Evolutionary conservation across 2,888 invertebrate species (phyloP), one percentile per base, ranked within the genome.

Genomic region (Agrotis clavis): DNA sequence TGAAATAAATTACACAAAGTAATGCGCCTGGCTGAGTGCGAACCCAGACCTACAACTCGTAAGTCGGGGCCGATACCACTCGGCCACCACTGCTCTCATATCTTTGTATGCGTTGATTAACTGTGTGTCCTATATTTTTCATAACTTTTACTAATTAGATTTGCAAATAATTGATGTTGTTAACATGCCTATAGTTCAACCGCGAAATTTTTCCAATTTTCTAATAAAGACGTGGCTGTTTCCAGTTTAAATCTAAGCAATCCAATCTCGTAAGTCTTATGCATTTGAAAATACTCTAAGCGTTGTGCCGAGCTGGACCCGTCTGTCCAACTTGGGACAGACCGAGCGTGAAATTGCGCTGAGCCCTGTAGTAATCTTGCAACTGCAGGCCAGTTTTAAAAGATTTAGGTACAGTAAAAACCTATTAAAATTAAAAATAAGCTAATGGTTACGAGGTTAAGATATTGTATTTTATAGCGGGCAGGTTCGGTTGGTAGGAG

Each of bases 331-430:
- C 35, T 51, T 48, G 30, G 47, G 41, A 16, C 63, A 63, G 51
- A 77, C 50, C 41, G 18, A n/a, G 50, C 77, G 70, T 79, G 82
- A 79, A 79, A 79, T 79, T 81, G 77, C 53, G 4, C 47, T 54
- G 30, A 61, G 51, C 6, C 16, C 9, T 54, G 62, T 13, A 57
- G 18, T 69, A 41, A 68, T 61, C 61, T 48, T 13, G 13, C 3
- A 0, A 14, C 7, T 63, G 18, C 76, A 74, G 47, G 30, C 62
- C 16, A 45, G 16, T 41, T 50, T 67, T n/a, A n/a, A 13, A 11
- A 61, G n/a, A 50, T 45, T 62, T 13, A n/a, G 35, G 13, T 57
- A 13, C n/a, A 7, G 18, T 18, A 62, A 41, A 45, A 74, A 61
- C n/a, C 13, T 53, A 3, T 69, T 21, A 11, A 11, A 41, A 41